Evolutionary conservation across 1,140 invertebrate genomes (phyloP), one percentile per base, ranked within the genome.

Genomic region (Heliconius nattereri): DNA sequence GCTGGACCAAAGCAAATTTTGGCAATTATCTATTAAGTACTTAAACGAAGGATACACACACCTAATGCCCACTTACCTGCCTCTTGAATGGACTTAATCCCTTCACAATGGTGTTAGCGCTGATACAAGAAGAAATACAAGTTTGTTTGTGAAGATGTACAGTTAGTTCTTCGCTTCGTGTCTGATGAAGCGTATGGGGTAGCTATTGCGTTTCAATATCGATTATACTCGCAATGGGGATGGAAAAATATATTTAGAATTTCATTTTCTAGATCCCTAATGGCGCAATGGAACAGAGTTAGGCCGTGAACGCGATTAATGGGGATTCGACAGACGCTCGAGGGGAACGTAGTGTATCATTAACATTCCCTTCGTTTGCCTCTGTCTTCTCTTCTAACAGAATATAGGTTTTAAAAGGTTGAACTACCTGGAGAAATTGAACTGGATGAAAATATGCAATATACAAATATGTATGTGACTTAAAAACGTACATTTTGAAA

Each of bases 71-170:
- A 85, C 82, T 90, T 91, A 91, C 90, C 90, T 91, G 89, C 84
- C 79, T 78, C 79, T 82, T 89, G 76, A 87, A 89, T 87, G 83
- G 84, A 82, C 32, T 81, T 89, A 90, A 90, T 89, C 87, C 85
- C 71, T 37, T 75, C 76, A 92, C 90, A 91, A 92, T 87, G 70
- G 87, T 73, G 86, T 85, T 81, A 81, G 81, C 73, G 85, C 84
- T 83, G 83, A 66, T 76, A 85, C 32, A 35, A 35, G 32, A 35
- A 35, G 32, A 35, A 84, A 81, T 82, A 76, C 75, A 83, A 85
- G 74, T 88, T 87, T 88, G 86, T 89, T 86, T 85, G 89, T 83
- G 87, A 89, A 83, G 83, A 83, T 84, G 83, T 86, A 91, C 90
- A 87, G 90, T 91, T 90, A 91, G 35, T 66, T 66, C 60, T 66